A percentile compares a stretch with the other conserved stretches of the same genome.
Conservation (phyloP, 92 coral and sea anemone species). For the Actinernus sp. region DNA sequence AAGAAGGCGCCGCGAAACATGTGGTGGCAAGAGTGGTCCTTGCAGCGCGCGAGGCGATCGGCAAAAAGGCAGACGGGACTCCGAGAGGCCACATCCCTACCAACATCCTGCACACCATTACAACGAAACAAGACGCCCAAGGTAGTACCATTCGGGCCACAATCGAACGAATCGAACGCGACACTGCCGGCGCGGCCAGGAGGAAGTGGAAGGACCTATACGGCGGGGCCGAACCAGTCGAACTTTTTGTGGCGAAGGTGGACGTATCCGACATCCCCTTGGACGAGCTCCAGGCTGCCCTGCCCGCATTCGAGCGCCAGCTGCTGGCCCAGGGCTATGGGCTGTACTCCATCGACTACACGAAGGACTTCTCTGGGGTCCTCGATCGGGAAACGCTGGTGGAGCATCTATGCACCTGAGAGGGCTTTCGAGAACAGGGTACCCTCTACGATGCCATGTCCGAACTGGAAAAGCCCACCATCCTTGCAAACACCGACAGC, state of each 20-base stretch:
- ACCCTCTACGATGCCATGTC: background rate
- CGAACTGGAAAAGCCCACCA: too few relatives aligned
- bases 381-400: too few relatives aligned
- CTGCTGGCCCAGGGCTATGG: too few relatives aligned
- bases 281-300: slow-evolving; percentile 6
- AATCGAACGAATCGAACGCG: slow-evolving; percentile 3
- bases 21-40: too few relatives aligned
- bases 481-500: too few relatives aligned
- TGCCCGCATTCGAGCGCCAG: too few relatives aligned
- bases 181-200: slow-evolving; percentile 2
- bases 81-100: too few relatives aligned
- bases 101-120: slow-evolving; percentile 28
- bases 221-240: background rate
- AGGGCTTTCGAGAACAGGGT: slow-evolving; percentile 2
- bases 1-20: too few relatives aligned
- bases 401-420: background rate
- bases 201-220: background rate
- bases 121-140: background rate
- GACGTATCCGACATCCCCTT: slow-evolving; percentile 8
- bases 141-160: slow-evolving; percentile 24
- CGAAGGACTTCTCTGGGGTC: slow-evolving; percentile 35
- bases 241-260: slow-evolving; percentile 6
- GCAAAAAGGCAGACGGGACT: background rate
- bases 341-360: slow-evolving; percentile 29
- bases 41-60: too few relatives aligned